A percentile compares a stretch with the other conserved stretches of the same genome.
Evolutionary conservation across 1,140 invertebrate species (phyloP).

Genomic region (Pararge aegeria): DNA sequence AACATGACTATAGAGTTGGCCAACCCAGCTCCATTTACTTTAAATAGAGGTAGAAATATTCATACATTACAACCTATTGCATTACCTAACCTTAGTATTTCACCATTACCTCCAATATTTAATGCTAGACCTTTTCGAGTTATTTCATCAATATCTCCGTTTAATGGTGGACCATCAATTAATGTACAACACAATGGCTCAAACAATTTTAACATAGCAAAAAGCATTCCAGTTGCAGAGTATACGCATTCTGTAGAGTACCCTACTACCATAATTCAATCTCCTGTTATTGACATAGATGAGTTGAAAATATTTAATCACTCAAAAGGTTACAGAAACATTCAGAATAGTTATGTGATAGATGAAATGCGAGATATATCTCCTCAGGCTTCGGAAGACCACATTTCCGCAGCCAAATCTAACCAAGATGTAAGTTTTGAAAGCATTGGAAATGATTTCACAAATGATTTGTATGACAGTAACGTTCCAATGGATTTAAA

Average conservation of each 20-base stretch:
- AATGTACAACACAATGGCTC: slow-evolving; percentile 41
- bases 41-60: slow-evolving; percentile 68
- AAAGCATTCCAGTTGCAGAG: slow-evolving; percentile 82
- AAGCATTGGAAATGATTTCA: slow-evolving; percentile 53
- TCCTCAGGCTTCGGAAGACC: slow-evolving; percentile 74
- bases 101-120: slow-evolving; percentile 80
- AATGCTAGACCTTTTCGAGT: slow-evolving; percentile 79
- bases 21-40: slow-evolving; percentile 66
- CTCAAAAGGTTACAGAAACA: slow-evolving; percentile 61
- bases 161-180: slow-evolving; percentile 40
- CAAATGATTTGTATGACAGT: slow-evolving; percentile 60
- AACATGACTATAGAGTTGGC: slow-evolving; percentile 55
- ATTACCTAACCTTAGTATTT: slow-evolving; percentile 78
- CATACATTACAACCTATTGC: slow-evolving; percentile 78
- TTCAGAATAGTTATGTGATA: slow-evolving; percentile 53
- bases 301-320: slow-evolving; percentile 51
- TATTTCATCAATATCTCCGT: slow-evolving; percentile 29
- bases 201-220: slow-evolving; percentile 77
- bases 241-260: slow-evolving; percentile 84
- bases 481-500: slow-evolving; percentile 46
- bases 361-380: slow-evolving; percentile 61
- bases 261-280: slow-evolving; percentile 82
- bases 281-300: slow-evolving; percentile 82
- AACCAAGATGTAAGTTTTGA: slow-evolving; percentile 66
- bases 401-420: slow-evolving; percentile 58